Evolutionary conservation across 2,888 invertebrate species (phyloP).

Genomic region (Coleophora flavipennella): DNA sequence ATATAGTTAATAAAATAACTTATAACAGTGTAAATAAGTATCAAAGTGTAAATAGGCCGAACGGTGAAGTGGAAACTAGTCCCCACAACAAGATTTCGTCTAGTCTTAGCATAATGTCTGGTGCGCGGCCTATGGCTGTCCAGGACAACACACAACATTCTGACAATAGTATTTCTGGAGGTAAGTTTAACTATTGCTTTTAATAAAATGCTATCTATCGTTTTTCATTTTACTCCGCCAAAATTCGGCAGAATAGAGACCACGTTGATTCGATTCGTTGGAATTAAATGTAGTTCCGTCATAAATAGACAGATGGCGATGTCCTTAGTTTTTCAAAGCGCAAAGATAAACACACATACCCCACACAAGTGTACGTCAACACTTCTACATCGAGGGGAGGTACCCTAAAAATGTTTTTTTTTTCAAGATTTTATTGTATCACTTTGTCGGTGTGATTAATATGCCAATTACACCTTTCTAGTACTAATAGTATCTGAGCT

Average conservation of each 20-base stretch:
- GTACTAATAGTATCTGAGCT: too few species aligned
- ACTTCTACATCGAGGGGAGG: too few species aligned
- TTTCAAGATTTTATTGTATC: too few species aligned
- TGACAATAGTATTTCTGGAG: slow-evolving; percentile 62
- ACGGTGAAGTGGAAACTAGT: slow-evolving; percentile 64
- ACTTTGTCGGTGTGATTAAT: too few species aligned
- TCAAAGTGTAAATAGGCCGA: slow-evolving; percentile 70
- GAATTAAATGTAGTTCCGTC: slow-evolving; percentile 4
- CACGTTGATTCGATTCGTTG: too few species aligned
- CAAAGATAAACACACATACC: too few species aligned
- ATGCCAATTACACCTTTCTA: too few species aligned
- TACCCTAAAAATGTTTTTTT: too few species aligned
- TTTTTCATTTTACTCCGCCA: too few species aligned
- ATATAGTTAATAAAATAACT: slow-evolving; percentile 70
- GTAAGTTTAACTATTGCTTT: slow-evolving; percentile 25
- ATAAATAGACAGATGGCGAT: slow-evolving; percentile 21
- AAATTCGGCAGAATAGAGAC: too few species aligned
- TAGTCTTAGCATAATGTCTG: slow-evolving; percentile 67
- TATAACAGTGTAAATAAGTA: slow-evolving; percentile 72
- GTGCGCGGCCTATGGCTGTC: slow-evolving; percentile 65
- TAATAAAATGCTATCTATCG: too few species aligned
- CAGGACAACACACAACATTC: slow-evolving; percentile 47
- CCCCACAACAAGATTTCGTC: slow-evolving; percentile 71
- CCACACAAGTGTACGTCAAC: too few species aligned
- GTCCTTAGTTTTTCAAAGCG: not conserved